A percentile compares a stretch with the other conserved stretches of the same genome.
These are phyloP conservation scores for Gerris buenoi DNA, from an alignment of 1,140 invertebrate genomes.

Conservation along the genomic window DNA sequence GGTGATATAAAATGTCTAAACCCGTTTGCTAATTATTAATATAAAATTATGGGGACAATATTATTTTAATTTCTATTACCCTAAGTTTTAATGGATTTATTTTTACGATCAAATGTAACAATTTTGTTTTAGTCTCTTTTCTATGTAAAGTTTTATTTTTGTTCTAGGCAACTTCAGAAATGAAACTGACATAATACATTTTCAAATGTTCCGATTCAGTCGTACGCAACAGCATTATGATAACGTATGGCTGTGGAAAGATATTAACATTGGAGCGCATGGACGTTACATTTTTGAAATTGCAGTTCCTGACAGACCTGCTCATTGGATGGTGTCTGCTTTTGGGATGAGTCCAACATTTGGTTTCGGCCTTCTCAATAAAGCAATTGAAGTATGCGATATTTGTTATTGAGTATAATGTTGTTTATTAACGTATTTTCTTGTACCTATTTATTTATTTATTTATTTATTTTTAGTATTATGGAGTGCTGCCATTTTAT, in stretches of 20 bases:
- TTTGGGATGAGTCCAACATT: conserved; percentile 72
- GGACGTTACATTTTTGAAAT: conserved; percentile 71
- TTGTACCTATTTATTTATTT: neutral
- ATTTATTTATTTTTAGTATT: conserved; percentile 38
- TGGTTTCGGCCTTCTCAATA: conserved; percentile 72
- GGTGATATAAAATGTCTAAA: too few species aligned
- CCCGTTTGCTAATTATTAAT: too few species aligned
- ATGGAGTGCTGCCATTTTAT: conserved; percentile 77
- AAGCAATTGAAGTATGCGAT: conserved; percentile 49
- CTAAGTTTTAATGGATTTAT: too few species aligned
- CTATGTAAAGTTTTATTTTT: too few species aligned
- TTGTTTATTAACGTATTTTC: neutral
- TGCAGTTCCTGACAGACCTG: conserved; percentile 69
- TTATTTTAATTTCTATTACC: too few species aligned
- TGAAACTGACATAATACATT: conserved; percentile 46
- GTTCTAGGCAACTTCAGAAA: conserved; percentile 33
- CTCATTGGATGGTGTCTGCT: conserved; percentile 83
- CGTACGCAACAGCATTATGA: conserved; percentile 77
- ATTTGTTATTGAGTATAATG: neutral
- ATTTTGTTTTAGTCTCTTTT: too few species aligned
- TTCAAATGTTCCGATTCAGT: conserved; percentile 70
- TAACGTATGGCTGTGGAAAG: conserved; percentile 86
- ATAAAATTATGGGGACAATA: too few species aligned
- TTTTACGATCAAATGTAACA: too few species aligned
- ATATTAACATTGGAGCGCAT: conserved; percentile 84